A percentile compares a stretch with the other conserved stretches of the same genome.
Evolutionary conservation across 2,888 invertebrate genomes (phyloP).

Genomic region (Andricus curvator): DNA sequence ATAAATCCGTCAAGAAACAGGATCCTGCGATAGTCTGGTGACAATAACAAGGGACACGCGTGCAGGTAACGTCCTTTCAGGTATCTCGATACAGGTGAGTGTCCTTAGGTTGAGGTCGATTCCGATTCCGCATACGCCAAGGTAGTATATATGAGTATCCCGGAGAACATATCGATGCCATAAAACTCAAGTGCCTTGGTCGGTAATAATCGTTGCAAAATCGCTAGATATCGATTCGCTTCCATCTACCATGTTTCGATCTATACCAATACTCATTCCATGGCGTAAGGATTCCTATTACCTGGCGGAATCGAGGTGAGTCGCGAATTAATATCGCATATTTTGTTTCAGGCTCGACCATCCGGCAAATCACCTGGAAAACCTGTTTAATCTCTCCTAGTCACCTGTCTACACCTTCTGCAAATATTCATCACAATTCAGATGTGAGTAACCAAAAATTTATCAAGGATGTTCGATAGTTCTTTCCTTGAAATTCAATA

Average conservation of each 20-base stretch:
- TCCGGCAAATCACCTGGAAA: constrained; percentile 52
- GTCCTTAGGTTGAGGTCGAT: constrained; percentile 44
- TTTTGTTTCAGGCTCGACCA: constrained; percentile 56
- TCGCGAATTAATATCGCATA: constrained; percentile 56
- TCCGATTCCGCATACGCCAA: constrained; percentile 27
- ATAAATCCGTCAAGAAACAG: constrained; percentile 40
- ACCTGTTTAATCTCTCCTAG: constrained; percentile 53
- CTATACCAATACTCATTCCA: constrained; percentile 27
- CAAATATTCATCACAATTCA: background rate
- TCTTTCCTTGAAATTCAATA: too few relatives aligned
- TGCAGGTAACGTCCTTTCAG: constrained; percentile 38
- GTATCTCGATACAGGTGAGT: constrained; percentile 52
- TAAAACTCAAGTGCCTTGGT: constrained; percentile 39
- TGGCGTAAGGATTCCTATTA: constrained; percentile 54
- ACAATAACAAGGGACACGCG: constrained; percentile 36
- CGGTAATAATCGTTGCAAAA: constrained; percentile 47
- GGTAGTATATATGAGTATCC: background rate
- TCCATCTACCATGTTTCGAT: constrained; percentile 49
- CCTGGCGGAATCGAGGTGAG: constrained; percentile 45
- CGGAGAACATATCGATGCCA: constrained; percentile 1
- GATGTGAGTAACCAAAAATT: background rate
- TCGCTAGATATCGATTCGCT: constrained; percentile 52
- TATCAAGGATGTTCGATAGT: background rate
- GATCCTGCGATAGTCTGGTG: constrained; percentile 29
- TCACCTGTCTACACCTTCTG: background rate